Conservation (phyloP, 2,888 invertebrate species). For the Galeopsomyia nigrocyanea region DNA sequence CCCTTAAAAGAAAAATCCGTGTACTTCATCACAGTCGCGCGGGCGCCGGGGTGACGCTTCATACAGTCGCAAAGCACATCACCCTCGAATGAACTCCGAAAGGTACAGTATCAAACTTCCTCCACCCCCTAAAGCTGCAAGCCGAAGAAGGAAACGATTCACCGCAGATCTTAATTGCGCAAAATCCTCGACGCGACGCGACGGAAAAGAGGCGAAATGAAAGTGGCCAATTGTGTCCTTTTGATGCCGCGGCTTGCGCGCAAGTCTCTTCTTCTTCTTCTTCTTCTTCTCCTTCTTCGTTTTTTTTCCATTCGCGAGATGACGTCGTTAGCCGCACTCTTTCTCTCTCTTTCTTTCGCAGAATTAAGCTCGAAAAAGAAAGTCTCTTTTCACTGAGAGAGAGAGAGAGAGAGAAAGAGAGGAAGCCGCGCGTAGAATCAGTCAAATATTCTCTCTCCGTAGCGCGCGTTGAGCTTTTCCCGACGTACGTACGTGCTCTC, state of each 20-base stretch:
- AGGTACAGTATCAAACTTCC: conserved; percentile 9
- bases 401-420: too few species aligned
- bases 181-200: conserved; percentile 49
- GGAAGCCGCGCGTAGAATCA: too few species aligned
- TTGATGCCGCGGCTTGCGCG: conserved; percentile 16
- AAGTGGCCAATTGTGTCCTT: conserved; percentile 42
- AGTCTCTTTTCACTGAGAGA: too few species aligned
- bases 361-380: conserved; percentile 19
- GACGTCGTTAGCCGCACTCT: conserved; percentile 28
- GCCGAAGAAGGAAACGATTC: conserved; percentile 12
- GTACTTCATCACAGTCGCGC: too few species aligned
- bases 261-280: neutral
- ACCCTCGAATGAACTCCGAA: conserved; percentile 10
- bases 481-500: too few species aligned
- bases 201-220: conserved; percentile 29
- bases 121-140: conserved; percentile 12
- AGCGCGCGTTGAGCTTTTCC: too few species aligned
- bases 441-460: too few species aligned
- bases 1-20: too few species aligned
- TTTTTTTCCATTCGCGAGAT: conserved; percentile 21
- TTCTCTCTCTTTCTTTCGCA: neutral
- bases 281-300: neutral
- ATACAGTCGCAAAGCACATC: neutral
- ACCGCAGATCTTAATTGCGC: conserved; percentile 58
- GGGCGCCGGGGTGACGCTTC: too few species aligned